These are phyloP conservation scores for Hyperoplus immaculatus DNA, from an alignment of 2,797 vertebrate genomes.

Conservation along the genomic window DNA sequence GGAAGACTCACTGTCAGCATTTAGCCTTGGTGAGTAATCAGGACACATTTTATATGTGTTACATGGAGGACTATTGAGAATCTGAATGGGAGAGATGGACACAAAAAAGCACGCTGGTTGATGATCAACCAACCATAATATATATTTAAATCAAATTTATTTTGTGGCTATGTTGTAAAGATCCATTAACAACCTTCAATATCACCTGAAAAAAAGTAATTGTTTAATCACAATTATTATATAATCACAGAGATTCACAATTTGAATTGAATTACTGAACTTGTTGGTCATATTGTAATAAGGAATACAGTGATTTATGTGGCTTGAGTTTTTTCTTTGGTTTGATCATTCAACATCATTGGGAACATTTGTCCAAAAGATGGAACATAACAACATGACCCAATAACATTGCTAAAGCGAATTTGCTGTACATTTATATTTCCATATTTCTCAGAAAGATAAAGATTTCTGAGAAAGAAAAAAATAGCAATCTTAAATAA, in stretches of 20 bases:
- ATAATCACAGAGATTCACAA: neutral
- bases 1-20: conserved; percentile 29
- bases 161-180: neutral
- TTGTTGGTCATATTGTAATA: neutral
- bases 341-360: conserved; percentile 3
- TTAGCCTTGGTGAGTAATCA: conserved; percentile 41
- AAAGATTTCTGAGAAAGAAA: too few relatives aligned
- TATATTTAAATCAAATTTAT: neutral
- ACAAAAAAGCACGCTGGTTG: conserved; percentile 9
- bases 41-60: conserved; percentile 27
- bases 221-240: neutral
- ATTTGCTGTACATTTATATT: neutral
- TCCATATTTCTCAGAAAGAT: neutral
- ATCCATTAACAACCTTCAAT: neutral
- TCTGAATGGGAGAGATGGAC: neutral
- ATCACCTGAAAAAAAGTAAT: neutral
- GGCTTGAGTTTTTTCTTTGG: neutral
- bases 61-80: conserved; percentile 11
- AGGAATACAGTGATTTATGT: neutral
- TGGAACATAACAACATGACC: neutral
- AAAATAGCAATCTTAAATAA: conserved; percentile 10
- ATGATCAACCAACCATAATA: too few relatives aligned
- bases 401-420: neutral
- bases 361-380: neutral
- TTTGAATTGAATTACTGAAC: neutral